These are phyloP conservation scores for Herpailurus yagouaroundi DNA, from an alignment of 2,113 vertebrate species.

Conservation along the genomic window DNA sequence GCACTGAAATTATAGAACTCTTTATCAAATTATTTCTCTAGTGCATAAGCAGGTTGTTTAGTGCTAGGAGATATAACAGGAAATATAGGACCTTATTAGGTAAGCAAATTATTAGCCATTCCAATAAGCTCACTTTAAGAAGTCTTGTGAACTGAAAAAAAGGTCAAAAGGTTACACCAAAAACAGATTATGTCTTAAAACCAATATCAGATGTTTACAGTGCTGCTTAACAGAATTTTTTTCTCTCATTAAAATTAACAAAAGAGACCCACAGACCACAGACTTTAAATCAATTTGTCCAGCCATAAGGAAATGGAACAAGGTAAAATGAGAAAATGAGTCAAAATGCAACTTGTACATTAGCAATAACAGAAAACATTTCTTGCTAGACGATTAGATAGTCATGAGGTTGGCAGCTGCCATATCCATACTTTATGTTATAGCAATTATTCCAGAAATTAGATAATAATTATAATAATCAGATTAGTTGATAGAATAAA, in stretches of 20 bases:
- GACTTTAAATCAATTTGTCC: neutral
- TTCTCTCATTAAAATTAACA: slow-evolving; percentile 11
- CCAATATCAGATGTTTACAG: neutral
- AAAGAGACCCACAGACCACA: neutral
- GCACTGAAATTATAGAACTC: slow-evolving; percentile 17
- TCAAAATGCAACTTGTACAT: slow-evolving; percentile 31
- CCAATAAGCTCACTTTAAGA: slow-evolving; percentile 46
- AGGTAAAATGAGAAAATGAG: slow-evolving; percentile 18
- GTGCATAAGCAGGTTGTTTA: slow-evolving; percentile 29
- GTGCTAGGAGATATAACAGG: neutral
- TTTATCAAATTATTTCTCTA: slow-evolving; percentile 55
- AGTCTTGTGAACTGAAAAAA: neutral
- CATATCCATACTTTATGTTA: neutral
- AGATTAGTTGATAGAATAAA: neutral
- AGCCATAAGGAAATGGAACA: neutral
- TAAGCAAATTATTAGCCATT: slow-evolving; percentile 57
- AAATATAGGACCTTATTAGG: neutral
- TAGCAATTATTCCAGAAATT: neutral
- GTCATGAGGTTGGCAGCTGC: neutral
- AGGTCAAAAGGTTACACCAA: slow-evolving; percentile 55
- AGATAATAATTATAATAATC: neutral
- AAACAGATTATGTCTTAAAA: slow-evolving; percentile 36
- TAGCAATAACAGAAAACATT: neutral
- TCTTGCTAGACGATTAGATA: neutral
- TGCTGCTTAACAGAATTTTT: neutral